Base-by-base conservation (phyloP, 2,113 vertebrate genomes). In the Litocranius walleri region DNA sequence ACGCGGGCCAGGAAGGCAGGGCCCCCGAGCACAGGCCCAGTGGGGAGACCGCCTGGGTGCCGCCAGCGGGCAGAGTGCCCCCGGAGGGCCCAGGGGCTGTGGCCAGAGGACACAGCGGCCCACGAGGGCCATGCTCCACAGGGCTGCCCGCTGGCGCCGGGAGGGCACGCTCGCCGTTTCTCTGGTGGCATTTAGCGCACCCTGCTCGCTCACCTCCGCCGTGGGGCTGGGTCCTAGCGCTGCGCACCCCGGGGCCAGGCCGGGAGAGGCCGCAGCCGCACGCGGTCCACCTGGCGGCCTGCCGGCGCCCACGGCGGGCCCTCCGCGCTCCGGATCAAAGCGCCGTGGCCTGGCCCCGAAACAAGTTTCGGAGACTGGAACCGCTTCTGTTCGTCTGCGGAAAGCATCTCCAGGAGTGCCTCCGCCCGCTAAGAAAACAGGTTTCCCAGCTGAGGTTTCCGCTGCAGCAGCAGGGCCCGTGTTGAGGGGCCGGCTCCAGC, bases 61-160 rank as follows among this genome's bases (percentile, higher is more conserved):
- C 5, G n/a, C n/a, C 54, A 0, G 15, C 3, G 5, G 9, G 36
- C 40, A 9, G 15, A 52, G 36, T 10, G 54, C 29, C 25, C 25
- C 10, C 9, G 0, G 36, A 43, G 54, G 54, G 2, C 36, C 14
- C 4, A 3, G 25, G 54, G 8, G 1, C 10, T 17, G 9, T 6
- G 56, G 27, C 36, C 27, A 2, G 25, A 19, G 56, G 36, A 40
- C 36, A 30, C 7, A 29, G 33, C 4, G 4, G n/a, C 52, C 16
- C n/a, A 3, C 13, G n/a, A 29, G 52, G n/a, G 17, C 83, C 15
- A 2, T 1, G 15, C 25, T 6, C n/a, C 5, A 1, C 1, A 6
- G 82, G 15, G 54, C n/a, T 3, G 21, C 82, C 52, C 3, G 23
- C 54, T 3, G 8, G 1, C 14, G 0, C 4, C 7, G 1, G 23